These are phyloP conservation scores for Andrena chrysosceles DNA, from an alignment of 2,888 invertebrate genomes.

Conservation along the genomic window DNA sequence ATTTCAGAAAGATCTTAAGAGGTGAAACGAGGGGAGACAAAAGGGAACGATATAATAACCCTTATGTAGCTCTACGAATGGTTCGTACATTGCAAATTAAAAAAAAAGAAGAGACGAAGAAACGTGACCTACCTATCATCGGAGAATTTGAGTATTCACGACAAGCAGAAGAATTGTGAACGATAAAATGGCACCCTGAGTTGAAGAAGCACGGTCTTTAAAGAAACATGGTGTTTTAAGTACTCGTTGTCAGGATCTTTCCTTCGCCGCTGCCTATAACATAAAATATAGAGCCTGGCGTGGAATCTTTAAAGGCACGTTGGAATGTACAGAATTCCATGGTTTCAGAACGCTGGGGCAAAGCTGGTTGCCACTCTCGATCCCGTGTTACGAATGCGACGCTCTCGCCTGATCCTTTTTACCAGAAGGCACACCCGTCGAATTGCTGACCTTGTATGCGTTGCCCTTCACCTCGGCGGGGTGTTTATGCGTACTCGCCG, in stretches of 20 bases:
- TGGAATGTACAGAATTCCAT: constrained; percentile 63
- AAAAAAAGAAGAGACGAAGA: neutral
- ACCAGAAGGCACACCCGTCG: constrained; percentile 66
- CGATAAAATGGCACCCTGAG: constrained; percentile 83
- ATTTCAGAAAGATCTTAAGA: constrained; percentile 47
- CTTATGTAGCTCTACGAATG: constrained; percentile 23
- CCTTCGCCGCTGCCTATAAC: constrained; percentile 25
- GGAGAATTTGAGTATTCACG: constrained; percentile 53
- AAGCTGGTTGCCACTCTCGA: constrained; percentile 5
- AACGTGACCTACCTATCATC: constrained; percentile 25
- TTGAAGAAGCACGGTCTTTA: constrained; percentile 79
- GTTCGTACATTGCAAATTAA: constrained; percentile 21
- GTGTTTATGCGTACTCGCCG: constrained; percentile 88
- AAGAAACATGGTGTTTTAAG: constrained; percentile 58
- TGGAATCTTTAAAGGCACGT: constrained; percentile 34
- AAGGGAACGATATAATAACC: constrained; percentile 14
- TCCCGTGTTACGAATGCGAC: constrained; percentile 79
- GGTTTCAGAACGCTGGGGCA: constrained; percentile 6
- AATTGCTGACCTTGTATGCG: constrained; percentile 69
- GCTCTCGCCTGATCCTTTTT: constrained; percentile 81
- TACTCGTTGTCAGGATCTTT: constrained; percentile 37
- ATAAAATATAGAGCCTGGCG: constrained; percentile 13
- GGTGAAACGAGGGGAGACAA: constrained; percentile 25
- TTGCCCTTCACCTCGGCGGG: constrained; percentile 89
- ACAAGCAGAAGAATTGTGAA: constrained; percentile 51